These are phyloP conservation scores for Ladona fulva DNA, from an alignment of 1,140 invertebrate species.

Conservation along the genomic window DNA sequence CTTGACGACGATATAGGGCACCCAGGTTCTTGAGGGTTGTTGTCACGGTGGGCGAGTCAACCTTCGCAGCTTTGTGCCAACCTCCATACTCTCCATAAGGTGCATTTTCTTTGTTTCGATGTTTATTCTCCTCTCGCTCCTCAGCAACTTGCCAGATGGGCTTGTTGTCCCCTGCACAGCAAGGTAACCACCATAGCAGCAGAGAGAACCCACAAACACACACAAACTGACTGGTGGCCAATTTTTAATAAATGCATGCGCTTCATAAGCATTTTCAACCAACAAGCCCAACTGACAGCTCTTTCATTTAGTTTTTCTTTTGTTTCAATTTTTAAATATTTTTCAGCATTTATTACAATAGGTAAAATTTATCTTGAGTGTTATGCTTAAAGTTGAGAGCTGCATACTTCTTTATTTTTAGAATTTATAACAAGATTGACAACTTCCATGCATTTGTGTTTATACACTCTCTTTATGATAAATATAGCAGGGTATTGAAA, in stretches of 20 bases:
- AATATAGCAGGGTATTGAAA: too few species aligned
- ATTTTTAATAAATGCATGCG: neutral
- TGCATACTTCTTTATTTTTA: too few species aligned
- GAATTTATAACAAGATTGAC: neutral
- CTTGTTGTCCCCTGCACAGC: constrained; percentile 79
- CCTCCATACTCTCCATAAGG: constrained; percentile 92
- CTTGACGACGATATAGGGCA: constrained; percentile 92
- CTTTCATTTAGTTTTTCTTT: too few species aligned
- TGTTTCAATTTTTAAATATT: too few species aligned
- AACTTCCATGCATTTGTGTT: neutral
- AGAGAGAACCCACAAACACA: neutral
- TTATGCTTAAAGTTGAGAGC: too few species aligned
- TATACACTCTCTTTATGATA: too few species aligned
- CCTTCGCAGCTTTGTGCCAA: constrained; percentile 98
- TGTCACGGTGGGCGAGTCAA: constrained; percentile 94
- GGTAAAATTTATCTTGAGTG: too few species aligned
- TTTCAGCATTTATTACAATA: too few species aligned
- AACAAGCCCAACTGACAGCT: neutral
- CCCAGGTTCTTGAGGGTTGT: constrained; percentile 96
- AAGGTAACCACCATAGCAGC: neutral
- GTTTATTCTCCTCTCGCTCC: constrained; percentile 91
- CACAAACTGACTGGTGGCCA: neutral
- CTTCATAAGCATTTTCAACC: neutral
- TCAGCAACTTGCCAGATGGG: constrained; percentile 99
- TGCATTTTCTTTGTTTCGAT: constrained; percentile 79